Evolutionary conservation across 2,888 invertebrate species (phyloP).

Genomic region (Microplitis deprimator): DNA sequence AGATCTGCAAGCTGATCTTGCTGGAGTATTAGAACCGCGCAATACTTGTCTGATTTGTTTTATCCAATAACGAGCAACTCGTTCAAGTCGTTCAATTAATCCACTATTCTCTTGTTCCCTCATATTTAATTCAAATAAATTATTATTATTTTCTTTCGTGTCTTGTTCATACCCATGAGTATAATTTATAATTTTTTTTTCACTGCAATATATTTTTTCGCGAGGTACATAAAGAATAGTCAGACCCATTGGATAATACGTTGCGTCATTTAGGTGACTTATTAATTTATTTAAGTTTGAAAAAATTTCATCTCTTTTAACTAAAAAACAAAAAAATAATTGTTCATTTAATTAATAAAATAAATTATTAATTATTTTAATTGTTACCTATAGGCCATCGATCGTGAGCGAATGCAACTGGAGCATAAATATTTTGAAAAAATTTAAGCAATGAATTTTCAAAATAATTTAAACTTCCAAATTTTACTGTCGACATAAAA

Average conservation of each 20-base stretch:
- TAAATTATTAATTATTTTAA: constrained; percentile 37
- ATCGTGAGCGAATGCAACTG: constrained; percentile 71
- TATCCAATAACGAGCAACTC: constrained; percentile 72
- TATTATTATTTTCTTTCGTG: constrained; percentile 49
- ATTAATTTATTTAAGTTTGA: constrained; percentile 73
- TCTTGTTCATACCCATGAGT: constrained; percentile 73
- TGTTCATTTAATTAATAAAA: constrained; percentile 16
- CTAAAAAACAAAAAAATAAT: constrained; percentile 47
- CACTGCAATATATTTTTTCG: constrained; percentile 59
- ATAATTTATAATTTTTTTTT: background rate
- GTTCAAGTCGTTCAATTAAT: constrained; percentile 60
- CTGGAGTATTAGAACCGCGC: constrained; percentile 37
- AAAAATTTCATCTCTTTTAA: constrained; percentile 71
- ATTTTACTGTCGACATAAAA: constrained; percentile 59
- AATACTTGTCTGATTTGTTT: constrained; percentile 73
- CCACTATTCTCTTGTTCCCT: constrained; percentile 44
- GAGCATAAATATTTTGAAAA: constrained; percentile 67
- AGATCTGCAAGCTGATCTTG: constrained; percentile 44
- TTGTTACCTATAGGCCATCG: constrained; percentile 74
- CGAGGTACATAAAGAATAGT: constrained; percentile 75
- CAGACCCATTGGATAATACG: constrained; percentile 73
- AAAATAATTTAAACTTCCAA: constrained; percentile 57
- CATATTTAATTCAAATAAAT: background rate
- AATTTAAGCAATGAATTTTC: constrained; percentile 57
- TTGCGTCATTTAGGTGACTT: constrained; percentile 72